Evolutionary conservation across 2,888 invertebrate genomes (phyloP), one percentile per base, ranked within the genome.

Genomic region (Chrysomela aeneicollis): DNA sequence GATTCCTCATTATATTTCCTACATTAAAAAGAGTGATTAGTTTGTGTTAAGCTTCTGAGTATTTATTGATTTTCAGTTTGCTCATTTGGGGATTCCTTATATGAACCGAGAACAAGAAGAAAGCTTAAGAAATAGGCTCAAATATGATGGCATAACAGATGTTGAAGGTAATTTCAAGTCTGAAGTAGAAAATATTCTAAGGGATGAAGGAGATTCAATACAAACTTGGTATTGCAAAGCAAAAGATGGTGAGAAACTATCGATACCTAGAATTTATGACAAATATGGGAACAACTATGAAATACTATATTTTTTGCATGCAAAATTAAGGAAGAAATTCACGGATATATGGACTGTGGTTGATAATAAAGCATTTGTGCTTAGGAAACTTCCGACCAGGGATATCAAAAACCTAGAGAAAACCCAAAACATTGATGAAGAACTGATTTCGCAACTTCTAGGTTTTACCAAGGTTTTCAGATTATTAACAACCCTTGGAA

Each of bases 381-480:
- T 85, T 4, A 77, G 80, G 63, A 82, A 81, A 76, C 78, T 84
- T 1, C 65, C 76, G 1, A 17, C 67, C 8, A 72, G 77, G 3
- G 78, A 82, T 30, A 78, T 79, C n/a, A n/a, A 71, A 37, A 62
- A 70, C 37, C 71, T 82, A 35, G 72, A 76, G 54, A 68, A 77
- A 8, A 79, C 82, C 67, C 79, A 81, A 49, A 76, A 76, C 72
- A 74, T 89, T 63, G 84, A 88, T 75, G 80, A 87, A 2, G 82
- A 84, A 57, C 75, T 89, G 8, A 75, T 88, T 62, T 80, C 81
- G 32, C 79, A 85, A 64, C 80, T 89, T 57, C 76, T 86, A 55
- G 92, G 93, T 5, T 92, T 93, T 76, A 87, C 90, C 1, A 85
- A 85, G 75, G 82, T 93, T 10, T 89, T 92, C 64, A 79, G 87